Evolutionary conservation across 2,113 vertebrate species (phyloP).

Genomic region (Coptodon bakossiorum): DNA sequence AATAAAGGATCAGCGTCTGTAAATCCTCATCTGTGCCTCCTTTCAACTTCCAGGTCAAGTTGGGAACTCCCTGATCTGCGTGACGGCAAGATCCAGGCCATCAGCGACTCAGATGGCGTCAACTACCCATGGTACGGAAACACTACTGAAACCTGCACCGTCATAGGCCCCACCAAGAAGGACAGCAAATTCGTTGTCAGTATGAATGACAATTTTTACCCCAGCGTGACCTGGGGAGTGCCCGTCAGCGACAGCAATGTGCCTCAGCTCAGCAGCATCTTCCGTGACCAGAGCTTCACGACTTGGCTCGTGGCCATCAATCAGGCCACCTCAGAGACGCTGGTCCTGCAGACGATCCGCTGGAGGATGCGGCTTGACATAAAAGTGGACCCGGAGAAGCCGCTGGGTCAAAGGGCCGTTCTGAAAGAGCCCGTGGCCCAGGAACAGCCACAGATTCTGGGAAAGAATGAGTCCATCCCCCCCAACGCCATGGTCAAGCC

Average conservation of each 20-base stretch:
- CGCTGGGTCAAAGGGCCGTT: conserved; percentile 83
- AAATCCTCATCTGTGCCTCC: background rate
- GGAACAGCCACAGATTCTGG: conserved; percentile 87
- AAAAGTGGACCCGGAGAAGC: conserved; percentile 81
- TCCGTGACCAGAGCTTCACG: conserved; percentile 94
- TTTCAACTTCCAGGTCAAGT: conserved; percentile 80
- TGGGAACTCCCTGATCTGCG: conserved; percentile 95
- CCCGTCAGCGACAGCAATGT: conserved; percentile 91
- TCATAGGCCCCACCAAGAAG: conserved; percentile 89
- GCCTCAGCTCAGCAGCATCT: conserved; percentile 87
- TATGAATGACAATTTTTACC: conserved; percentile 99
- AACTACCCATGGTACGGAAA: conserved; percentile 99
- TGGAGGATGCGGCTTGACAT: conserved; percentile 96
- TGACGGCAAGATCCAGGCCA: conserved; percentile 85
- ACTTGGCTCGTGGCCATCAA: conserved; percentile 97
- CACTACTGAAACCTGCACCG: conserved; percentile 92
- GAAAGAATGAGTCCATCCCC: conserved; percentile 88
- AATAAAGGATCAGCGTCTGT: background rate
- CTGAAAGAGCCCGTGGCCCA: conserved; percentile 84
- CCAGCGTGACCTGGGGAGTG: conserved; percentile 96
- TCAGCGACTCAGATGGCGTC: conserved; percentile 95
- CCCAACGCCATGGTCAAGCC: conserved; percentile 92
- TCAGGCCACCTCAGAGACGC: conserved; percentile 80
- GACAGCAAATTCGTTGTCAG: conserved; percentile 90
- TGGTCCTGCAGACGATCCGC: conserved; percentile 88